A percentile compares a stretch with the other conserved stretches of the same genome.
Conservation (phyloP, 1,140 invertebrate species). For the Ganaspis sp. region DNA sequence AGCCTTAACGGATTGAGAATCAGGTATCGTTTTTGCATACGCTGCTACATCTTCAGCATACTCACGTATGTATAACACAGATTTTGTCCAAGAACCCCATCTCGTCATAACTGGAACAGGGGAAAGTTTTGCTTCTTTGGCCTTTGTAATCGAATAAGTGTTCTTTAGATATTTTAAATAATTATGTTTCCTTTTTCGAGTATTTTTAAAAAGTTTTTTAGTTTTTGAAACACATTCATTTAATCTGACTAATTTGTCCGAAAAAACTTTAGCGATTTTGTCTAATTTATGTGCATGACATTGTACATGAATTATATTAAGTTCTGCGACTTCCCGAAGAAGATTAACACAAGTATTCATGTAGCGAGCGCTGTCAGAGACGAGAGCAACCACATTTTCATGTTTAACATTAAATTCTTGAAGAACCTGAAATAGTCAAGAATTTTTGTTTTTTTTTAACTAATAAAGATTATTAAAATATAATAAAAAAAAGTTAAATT, state of each 20-base stretch:
- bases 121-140: background rate
- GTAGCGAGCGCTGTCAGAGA: background rate
- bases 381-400: background rate
- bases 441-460: too few species aligned
- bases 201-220: background rate
- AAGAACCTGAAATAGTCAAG: too few species aligned
- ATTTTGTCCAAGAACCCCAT: background rate
- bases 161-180: background rate
- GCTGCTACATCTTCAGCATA: background rate
- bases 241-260: background rate
- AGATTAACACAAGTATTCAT: background rate
- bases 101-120: background rate
- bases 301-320: background rate
- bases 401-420: background rate
- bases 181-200: background rate
- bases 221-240: background rate
- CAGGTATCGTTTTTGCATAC: background rate
- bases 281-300: background rate
- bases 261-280: background rate
- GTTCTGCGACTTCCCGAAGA: background rate
- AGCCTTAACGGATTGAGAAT: background rate
- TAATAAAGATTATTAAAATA: too few species aligned
- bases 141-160: background rate
- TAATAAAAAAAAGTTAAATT: too few species aligned
- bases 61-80: background rate